A percentile compares a stretch with the other conserved stretches of the same genome.
Evolutionary conservation across 2,113 vertebrate species (phyloP).

Genomic region (Antennarius striatus): DNA sequence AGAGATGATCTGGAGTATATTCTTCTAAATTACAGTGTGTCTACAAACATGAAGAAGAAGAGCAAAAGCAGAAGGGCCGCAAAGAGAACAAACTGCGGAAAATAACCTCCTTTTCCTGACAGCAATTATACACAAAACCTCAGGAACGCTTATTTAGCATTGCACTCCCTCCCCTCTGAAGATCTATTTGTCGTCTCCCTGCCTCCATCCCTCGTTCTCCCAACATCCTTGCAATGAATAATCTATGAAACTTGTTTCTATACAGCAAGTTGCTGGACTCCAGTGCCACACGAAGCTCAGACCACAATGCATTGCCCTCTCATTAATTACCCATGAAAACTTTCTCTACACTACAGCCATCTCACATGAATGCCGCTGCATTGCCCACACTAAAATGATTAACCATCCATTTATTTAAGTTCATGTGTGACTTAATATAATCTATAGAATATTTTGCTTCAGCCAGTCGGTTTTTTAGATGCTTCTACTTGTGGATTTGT

Average conservation of each 20-base stretch:
- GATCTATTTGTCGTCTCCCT: background rate
- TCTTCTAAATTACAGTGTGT: constrained; percentile 49
- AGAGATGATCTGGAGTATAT: constrained; percentile 50
- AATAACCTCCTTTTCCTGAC: background rate
- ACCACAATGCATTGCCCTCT: constrained; percentile 25
- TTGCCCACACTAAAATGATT: background rate
- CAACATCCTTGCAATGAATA: constrained; percentile 42
- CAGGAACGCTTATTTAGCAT: constrained; percentile 39
- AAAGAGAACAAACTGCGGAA: too few species aligned
- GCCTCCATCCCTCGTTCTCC: constrained; percentile 7
- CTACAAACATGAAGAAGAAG: constrained; percentile 9
- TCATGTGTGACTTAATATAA: too few species aligned
- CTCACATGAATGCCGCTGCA: background rate
- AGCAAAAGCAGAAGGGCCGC: background rate
- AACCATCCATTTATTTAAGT: too few species aligned
- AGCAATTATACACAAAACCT: constrained; percentile 49
- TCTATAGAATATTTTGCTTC: too few species aligned
- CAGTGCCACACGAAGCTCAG: constrained; percentile 11
- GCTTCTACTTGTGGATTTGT: too few species aligned
- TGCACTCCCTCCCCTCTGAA: constrained; percentile 5
- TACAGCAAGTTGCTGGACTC: constrained; percentile 39
- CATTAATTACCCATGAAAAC: constrained; percentile 61
- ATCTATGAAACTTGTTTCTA: constrained; percentile 42
- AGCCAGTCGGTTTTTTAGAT: too few species aligned
- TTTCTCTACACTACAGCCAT: constrained; percentile 13